A percentile compares a stretch with the other conserved stretches of the same genome.
These are phyloP conservation scores for Cebus imitator DNA, from an alignment of 2,113 vertebrate genomes.

Conservation along the genomic window DNA sequence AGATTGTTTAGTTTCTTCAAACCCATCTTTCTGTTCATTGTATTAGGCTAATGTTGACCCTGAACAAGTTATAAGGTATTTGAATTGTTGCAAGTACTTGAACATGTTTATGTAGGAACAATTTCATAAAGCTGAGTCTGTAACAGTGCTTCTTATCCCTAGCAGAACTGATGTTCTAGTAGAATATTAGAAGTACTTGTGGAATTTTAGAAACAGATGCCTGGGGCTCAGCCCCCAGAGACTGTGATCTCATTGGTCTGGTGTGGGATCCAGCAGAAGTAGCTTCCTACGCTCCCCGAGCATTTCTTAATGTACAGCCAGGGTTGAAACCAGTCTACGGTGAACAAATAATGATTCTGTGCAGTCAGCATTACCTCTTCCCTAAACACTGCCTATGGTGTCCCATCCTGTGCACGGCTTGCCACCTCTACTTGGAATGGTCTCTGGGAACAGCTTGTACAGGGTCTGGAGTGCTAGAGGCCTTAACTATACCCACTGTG, in stretches of 20 bases:
- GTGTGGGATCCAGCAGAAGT: background rate
- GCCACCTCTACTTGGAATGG: background rate
- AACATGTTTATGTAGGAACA: background rate
- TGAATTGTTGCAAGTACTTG: background rate
- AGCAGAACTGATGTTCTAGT: background rate
- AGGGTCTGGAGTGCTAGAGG: background rate
- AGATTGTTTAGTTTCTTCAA: background rate
- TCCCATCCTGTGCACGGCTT: background rate
- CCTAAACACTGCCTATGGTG: background rate
- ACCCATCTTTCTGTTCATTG: background rate
- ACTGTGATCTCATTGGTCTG: background rate
- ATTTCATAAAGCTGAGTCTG: background rate
- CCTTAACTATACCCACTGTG: rapidly evolving
- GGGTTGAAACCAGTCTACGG: background rate
- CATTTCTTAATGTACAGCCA: background rate
- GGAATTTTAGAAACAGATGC: background rate
- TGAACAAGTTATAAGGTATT: background rate
- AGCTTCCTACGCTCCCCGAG: background rate
- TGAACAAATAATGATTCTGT: background rate
- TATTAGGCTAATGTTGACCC: background rate
- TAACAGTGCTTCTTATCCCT: background rate
- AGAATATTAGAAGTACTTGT: background rate
- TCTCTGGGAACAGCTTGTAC: background rate
- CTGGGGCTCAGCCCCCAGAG: background rate
- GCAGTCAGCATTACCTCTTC: background rate